Evolutionary conservation across 2,888 invertebrate species (phyloP), one percentile per base, ranked within the genome.

Genomic region (Corbicula japonica): DNA sequence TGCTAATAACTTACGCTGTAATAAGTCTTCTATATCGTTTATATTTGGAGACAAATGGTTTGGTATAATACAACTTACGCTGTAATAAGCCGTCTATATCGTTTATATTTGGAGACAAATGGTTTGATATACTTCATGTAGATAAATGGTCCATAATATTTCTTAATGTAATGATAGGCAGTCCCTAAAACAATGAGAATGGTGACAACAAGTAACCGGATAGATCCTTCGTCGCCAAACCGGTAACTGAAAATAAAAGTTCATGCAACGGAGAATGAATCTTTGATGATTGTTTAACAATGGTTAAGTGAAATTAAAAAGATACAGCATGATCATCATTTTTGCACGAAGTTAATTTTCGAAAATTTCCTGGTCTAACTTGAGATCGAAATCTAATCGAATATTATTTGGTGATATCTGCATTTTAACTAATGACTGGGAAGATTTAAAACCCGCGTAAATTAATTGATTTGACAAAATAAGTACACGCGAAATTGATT

Each of bases 161-260:
- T 78, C 71, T 83, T 85, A 1, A 74, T 26, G 30, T 66, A 68
- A 54, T 80, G 74, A 52, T 80, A 85, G 0, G 62, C 38, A 4
- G 76, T 28, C 38, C 81, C 81, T 10, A 84, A 5, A 3, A 86
- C 18, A 1, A 82, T 72, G 0, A 86, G 44, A 0, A 84, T 10
- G 8, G 87, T 87, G 0, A 83, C 35, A n/a, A 85, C 83, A 23
- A 87, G 66, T 21, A 87, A 71, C 8, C 87, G 73, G 0, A 84
- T 12, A 5, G 86, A 85, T 0, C 84, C 84, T 60, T 87, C 87
- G 54, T 84, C 85, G 12, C 86, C 86, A 60, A 85, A 86, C 12
- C 71, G 44, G 71, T 81, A 46, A 26, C 79, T 79, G 41, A 10
- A 56, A 46, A 2, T 60, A 26, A 30, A 44, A 23, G n/a, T 44